Evolutionary conservation across 23 tunicate species (phyloP), one percentile per base, ranked within the genome.

Genomic region (Clavelina lepadiformis): DNA sequence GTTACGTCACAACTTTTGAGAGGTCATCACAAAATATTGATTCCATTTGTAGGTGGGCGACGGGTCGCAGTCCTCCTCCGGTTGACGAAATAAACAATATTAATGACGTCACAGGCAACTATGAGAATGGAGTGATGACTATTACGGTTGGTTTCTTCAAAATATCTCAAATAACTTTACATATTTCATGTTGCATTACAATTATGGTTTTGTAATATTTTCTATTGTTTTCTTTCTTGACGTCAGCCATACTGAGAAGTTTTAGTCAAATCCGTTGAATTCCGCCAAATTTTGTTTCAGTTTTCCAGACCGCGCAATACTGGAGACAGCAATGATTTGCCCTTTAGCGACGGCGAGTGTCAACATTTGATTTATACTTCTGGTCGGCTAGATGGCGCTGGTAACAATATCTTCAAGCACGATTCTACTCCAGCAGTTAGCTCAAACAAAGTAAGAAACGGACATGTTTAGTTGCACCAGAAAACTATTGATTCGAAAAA

Each of bases 71-170:
- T 33, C 56, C 33, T 1, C 84, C 84, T 1, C 50, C 75, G 24
- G 4, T 30, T 20, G 84, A 78, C 51, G 13, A 51, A 1, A 30
- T 57, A 22, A 68, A 77, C 56, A 37, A 70, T 44, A 4, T 66
- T 18, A 28, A 25, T 1, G 61, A 44, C 44, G 51, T 53, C 18
- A 11, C 51, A 1, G 84, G 84, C 27, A 75, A 61, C 45, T 78
- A 86, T 56, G 37, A 31, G 6, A 86, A 86, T 59, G 95, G 95
- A n/a, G 65, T 65, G 3, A 47, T 86, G 70, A 77, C 95, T 13
- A 33, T 86, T 13, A 11, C 47, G 65, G 84, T 78, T 33, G 51
- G 63, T 46, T 28, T 41, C 32, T 53, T 41, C 15, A 41, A 8
- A n/a, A n/a, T n/a, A n/a, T n/a, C n/a, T n/a, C n/a, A n/a, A n/a